Evolutionary conservation across 2,113 vertebrate species (phyloP).

Genomic region (Nycticorax nycticorax): DNA sequence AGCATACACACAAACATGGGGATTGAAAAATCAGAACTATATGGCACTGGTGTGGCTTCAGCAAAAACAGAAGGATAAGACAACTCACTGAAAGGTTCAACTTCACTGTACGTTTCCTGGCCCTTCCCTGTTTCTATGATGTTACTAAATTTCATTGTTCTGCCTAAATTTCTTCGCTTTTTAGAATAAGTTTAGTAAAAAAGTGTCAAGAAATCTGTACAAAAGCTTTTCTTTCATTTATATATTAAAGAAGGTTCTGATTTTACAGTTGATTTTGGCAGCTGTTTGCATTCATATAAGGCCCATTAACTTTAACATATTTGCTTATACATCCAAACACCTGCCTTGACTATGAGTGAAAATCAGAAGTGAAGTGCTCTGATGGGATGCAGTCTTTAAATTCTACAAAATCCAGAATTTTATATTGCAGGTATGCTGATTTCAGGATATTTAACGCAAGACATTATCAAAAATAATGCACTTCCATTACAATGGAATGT

Average conservation of each 20-base stretch:
- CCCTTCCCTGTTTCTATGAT: neutral
- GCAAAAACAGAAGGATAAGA: neutral
- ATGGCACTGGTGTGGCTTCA: neutral
- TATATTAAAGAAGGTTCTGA: neutral
- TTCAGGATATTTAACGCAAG: neutral
- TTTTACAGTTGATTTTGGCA: neutral
- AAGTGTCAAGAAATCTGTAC: neutral
- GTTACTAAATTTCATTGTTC: neutral
- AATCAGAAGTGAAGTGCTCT: neutral
- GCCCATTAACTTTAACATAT: neutral
- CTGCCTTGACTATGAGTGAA: neutral
- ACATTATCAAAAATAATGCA: neutral
- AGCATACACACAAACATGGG: neutral
- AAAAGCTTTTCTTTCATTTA: neutral
- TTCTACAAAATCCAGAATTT: neutral
- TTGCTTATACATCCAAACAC: neutral
- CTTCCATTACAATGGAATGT: neutral
- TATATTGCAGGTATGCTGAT: neutral
- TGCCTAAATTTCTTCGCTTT: neutral
- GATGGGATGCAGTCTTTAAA: neutral
- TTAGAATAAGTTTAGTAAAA: neutral
- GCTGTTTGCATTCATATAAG: neutral
- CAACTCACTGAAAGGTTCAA: neutral
- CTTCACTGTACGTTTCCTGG: neutral
- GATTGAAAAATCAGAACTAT: neutral